These are phyloP conservation scores for Champsocephalus esox DNA, from an alignment of 2,797 vertebrate species.

Conservation along the genomic window DNA sequence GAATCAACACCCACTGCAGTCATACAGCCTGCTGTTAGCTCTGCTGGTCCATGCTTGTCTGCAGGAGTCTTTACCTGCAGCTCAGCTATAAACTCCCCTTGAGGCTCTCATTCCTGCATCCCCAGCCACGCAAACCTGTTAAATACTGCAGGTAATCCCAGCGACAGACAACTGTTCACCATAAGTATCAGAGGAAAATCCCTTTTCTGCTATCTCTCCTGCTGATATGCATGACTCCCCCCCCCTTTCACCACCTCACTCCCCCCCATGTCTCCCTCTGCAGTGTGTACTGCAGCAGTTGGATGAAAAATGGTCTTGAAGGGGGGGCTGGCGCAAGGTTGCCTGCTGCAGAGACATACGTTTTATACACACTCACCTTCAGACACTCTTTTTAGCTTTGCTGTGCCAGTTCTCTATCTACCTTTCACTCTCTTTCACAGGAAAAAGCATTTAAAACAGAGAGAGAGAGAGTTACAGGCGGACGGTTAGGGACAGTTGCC, in stretches of 20 bases:
- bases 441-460: slow-evolving; percentile 15
- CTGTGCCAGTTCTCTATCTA: slow-evolving; percentile 39
- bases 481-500: background rate
- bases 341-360: slow-evolving; percentile 70
- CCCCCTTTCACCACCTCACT: slow-evolving; percentile 10
- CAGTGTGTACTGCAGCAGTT: slow-evolving; percentile 78
- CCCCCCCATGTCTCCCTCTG: slow-evolving; percentile 59
- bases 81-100: slow-evolving; percentile 28
- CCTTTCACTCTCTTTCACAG: slow-evolving; percentile 48
- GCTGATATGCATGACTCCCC: slow-evolving; percentile 46
- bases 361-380: slow-evolving; percentile 70
- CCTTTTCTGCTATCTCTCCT: slow-evolving; percentile 32
- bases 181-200: slow-evolving; percentile 27
- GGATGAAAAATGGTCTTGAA: slow-evolving; percentile 77
- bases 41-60: slow-evolving; percentile 35
- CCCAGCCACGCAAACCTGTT: slow-evolving; percentile 29
- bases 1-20: slow-evolving; percentile 68
- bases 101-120: slow-evolving; percentile 30
- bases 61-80: slow-evolving; percentile 46
- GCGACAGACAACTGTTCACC: slow-evolving; percentile 13
- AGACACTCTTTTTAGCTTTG: slow-evolving; percentile 45
- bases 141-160: slow-evolving; percentile 35
- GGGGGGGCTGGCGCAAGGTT: slow-evolving; percentile 72
- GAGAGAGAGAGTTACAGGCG: slow-evolving; percentile 13
- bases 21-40: slow-evolving; percentile 51